Conservation (phyloP, 1,140 invertebrate genomes). For the Agrypnia vestita region DNA sequence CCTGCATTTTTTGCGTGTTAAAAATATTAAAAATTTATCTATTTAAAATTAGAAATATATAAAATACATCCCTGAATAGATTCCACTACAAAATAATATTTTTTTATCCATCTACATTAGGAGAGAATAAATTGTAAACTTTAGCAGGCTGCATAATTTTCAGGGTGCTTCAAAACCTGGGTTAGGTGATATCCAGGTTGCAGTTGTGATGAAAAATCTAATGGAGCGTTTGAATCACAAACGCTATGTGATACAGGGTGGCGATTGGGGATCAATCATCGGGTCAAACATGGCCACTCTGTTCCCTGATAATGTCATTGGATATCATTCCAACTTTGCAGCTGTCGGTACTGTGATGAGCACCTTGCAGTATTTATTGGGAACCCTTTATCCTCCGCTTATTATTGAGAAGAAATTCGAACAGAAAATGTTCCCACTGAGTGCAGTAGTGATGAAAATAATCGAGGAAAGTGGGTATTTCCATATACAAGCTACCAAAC, state of each 20-base stretch:
- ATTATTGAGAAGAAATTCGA: constrained; percentile 75
- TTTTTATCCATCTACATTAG: too few relatives aligned
- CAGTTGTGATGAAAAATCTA: constrained; percentile 85
- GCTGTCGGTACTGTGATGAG: constrained; percentile 38
- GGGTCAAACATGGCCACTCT: constrained; percentile 76
- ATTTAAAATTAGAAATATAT: too few relatives aligned
- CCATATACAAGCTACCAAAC: constrained; percentile 91
- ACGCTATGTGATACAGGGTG: constrained; percentile 88
- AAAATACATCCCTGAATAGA: too few relatives aligned
- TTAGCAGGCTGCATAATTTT: constrained; percentile 49
- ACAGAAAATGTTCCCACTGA: constrained; percentile 78
- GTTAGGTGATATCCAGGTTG: constrained; percentile 77
- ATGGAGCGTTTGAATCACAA: constrained; percentile 86
- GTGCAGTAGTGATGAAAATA: constrained; percentile 67
- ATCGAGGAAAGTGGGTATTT: constrained; percentile 86
- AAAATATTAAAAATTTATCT: too few relatives aligned
- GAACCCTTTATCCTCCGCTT: constrained; percentile 66
- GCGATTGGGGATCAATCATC: constrained; percentile 85
- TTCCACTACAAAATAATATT: too few relatives aligned
- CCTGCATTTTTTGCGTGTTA: too few relatives aligned
- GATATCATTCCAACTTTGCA: constrained; percentile 65
- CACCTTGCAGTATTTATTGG: constrained; percentile 61
- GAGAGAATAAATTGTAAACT: too few relatives aligned
- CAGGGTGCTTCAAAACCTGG: constrained; percentile 76
- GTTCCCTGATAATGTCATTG: constrained; percentile 80